Base-by-base conservation (phyloP, 2,888 invertebrate genomes). In the Zaprionus lineosus region DNA sequence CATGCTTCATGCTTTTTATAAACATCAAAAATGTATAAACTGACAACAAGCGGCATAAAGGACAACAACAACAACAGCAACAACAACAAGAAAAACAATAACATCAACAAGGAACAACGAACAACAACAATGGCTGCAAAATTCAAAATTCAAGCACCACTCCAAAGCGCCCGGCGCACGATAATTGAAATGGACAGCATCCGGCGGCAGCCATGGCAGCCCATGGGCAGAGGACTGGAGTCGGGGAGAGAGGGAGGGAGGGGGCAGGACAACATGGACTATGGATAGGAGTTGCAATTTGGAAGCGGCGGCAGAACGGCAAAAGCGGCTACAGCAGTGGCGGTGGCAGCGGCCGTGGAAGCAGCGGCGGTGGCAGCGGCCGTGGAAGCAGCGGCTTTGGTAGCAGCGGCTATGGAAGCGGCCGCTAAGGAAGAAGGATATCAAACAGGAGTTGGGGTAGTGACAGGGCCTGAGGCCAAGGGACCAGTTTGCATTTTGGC, bases 141-240 rank as follows among this genome's bases (percentile, higher is more conserved):
- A 84, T 86, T 85, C 73, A 78, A 87, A 86, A 86, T 84, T 84
- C 87, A 86, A 86, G 86, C 67, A 81, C 82, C 81, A 84, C 84
- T 86, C 74, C 50, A 76, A 43, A 59, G 82, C 71, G 81, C 57
- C 67, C 55, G 67, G 71, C 73, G 86, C 68, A 74, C 75, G 72
- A 85, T 85, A 87, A 85, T 85, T 87, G 87, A 85, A 87, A 85
- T 86, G 85, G 85, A 86, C 85, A 85, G 86, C 70, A 86, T 87
- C 86, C 86, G 85, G 65, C 69, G 76, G 86, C 74, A 84, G 58
- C 56, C 53, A 44, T 43, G 40, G 34, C 50, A 34, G 57, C 46
- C 68, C 34, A 29, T 41, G 44, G 34, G 43, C 68, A 61, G 15
- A 9, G 29, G 37, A 1, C 19, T n/a, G n/a, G n/a, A n/a, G n/a